Evolutionary conservation across 2,888 invertebrate species (phyloP).

Genomic region (Pseudococcus viburni): DNA sequence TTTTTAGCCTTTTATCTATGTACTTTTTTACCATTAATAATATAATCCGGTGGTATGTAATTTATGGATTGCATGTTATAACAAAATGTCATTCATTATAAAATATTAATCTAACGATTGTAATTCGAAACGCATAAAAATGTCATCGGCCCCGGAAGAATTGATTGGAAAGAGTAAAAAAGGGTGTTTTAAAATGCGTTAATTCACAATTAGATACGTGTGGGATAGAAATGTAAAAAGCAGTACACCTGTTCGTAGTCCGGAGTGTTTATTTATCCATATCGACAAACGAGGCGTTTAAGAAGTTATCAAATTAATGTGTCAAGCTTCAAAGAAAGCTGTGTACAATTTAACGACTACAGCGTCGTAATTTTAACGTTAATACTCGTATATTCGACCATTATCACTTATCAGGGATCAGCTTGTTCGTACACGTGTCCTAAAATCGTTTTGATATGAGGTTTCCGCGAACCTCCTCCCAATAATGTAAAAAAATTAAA

Average conservation of each 20-base stretch:
- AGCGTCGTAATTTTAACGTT: neutral
- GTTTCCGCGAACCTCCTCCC: neutral
- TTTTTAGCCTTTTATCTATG: neutral
- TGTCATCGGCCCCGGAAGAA: neutral
- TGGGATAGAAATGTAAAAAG: neutral
- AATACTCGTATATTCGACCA: neutral
- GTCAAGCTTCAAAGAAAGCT: neutral
- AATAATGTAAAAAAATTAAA: neutral
- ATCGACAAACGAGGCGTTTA: neutral
- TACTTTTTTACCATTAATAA: neutral
- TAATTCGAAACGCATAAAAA: conserved; percentile 22
- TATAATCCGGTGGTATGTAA: neutral
- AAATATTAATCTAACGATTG: neutral
- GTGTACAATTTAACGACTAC: neutral
- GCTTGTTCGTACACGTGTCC: neutral
- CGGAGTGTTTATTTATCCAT: neutral
- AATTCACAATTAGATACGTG: neutral
- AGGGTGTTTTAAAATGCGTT: neutral
- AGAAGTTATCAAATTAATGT: conserved; percentile 3
- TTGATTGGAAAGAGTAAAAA: neutral
- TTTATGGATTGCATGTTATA: conserved; percentile 12
- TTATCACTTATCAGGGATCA: neutral
- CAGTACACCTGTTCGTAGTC: neutral
- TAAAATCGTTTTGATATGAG: neutral
- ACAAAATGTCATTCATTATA: neutral